Evolutionary conservation across 2,888 invertebrate species (phyloP), one percentile per base, ranked within the genome.

Genomic region (Dicranocentrus wangi): DNA sequence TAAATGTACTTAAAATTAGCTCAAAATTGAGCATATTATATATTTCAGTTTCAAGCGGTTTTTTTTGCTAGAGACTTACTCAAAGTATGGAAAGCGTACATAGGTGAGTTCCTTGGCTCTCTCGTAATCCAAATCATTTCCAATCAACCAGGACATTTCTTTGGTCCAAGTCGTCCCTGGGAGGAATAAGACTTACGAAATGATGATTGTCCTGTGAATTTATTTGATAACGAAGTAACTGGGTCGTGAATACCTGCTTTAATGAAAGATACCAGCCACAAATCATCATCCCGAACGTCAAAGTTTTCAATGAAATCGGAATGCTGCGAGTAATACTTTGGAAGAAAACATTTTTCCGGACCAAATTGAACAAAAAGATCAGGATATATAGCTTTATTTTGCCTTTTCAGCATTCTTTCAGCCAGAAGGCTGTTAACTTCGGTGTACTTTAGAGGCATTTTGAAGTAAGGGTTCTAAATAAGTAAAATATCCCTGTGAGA

Each of bases 171-270:
- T 82, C n/a, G 82, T 82, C 10, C 82, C 82, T 79, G 27, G 10
- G 32, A 27, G 23, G 23, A 19, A 55, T 19, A 17, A 55, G 8
- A 19, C 13, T 55, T n/a, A n/a, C n/a, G n/a, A n/a, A n/a, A n/a
- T n/a, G n/a, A n/a, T n/a, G n/a, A n/a, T n/a, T n/a, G n/a, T n/a
- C n/a, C n/a, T n/a, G n/a, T n/a, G n/a, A n/a, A n/a, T n/a, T n/a
- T n/a, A n/a, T n/a, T n/a, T n/a, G n/a, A n/a, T n/a, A n/a, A n/a
- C n/a, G n/a, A n/a, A n/a, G n/a, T n/a, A n/a, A n/a, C n/a, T n/a
- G n/a, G n/a, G n/a, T n/a, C n/a, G n/a, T n/a, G n/a, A n/a, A n/a
- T 63, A 81, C 81, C 81, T 21, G 77, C 71, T 68, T 77, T 77
- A 19, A 77, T 72, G 21, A 77, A 82, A 0, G 82, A 77, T 19